phyloP scores from a whole-genome alignment of 2,888 invertebrate species.

The Microplitis deprimator region DNA sequence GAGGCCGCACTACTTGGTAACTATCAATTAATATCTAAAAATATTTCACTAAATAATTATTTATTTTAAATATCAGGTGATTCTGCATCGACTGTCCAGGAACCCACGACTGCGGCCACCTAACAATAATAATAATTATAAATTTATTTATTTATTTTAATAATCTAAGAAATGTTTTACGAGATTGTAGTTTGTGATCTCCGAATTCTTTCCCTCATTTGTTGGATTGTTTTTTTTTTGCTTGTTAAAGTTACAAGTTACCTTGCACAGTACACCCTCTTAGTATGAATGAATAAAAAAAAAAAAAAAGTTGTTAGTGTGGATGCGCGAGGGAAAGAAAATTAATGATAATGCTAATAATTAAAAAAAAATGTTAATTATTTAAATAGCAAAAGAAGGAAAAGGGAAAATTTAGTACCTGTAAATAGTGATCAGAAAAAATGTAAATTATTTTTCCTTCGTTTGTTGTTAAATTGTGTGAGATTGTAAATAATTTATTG shows the following conservation, averaged over 20 bases:
- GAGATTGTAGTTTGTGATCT: constrained; percentile 1
- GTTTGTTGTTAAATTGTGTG: constrained; percentile 69
- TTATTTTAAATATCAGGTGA: constrained; percentile 59
- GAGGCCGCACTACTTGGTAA: constrained; percentile 80
- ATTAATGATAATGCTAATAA: constrained; percentile 52
- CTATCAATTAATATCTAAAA: not conserved
- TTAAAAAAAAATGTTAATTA: constrained; percentile 51
- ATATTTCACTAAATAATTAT: not conserved
- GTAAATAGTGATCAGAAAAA: constrained; percentile 63
- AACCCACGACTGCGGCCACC: constrained; percentile 63
- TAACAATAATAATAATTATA: constrained; percentile 43
- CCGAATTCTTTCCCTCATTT: constrained; percentile 26
- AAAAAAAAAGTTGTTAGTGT: not conserved
- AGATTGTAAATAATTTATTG: constrained; percentile 71
- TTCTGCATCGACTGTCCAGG: constrained; percentile 67
- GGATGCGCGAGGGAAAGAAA: constrained; percentile 30
- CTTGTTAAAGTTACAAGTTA: not conserved
- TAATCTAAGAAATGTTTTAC: constrained; percentile 59
- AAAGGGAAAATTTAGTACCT: constrained; percentile 65
- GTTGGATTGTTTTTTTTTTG: constrained; percentile 19
- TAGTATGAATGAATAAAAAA: not conserved
- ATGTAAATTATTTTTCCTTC: constrained; percentile 71
- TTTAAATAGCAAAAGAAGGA: constrained; percentile 37
- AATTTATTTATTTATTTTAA: constrained; percentile 63
- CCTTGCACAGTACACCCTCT: not conserved